Conservation (phyloP, 92 coral and sea anemone genomes). For the Palythoa grandis region DNA sequence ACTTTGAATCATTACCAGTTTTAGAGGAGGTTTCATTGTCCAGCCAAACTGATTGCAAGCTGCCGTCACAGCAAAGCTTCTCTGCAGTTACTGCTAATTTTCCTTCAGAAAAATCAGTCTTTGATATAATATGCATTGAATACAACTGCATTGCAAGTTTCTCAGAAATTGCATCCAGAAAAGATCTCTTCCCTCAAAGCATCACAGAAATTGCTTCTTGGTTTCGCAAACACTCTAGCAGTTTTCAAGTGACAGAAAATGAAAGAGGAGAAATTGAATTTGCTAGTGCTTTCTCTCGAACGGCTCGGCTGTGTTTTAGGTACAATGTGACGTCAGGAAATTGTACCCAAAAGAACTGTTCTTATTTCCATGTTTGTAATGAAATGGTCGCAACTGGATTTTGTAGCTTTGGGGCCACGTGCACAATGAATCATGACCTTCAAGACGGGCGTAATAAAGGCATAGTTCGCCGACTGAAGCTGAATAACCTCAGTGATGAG, state of each 20-base stretch:
- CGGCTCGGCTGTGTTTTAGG: constrained; percentile 52
- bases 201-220: constrained; percentile 46
- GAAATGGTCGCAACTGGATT: constrained; percentile 61
- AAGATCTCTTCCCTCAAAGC: constrained; percentile 51
- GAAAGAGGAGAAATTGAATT: constrained; percentile 40
- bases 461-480: constrained; percentile 53
- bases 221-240: constrained; percentile 45
- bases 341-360: constrained; percentile 54
- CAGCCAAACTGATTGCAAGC: constrained; percentile 1
- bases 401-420: constrained; percentile 58
- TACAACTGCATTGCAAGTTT: constrained; percentile 48
- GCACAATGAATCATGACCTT: constrained; percentile 61
- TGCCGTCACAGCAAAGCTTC: neutral
- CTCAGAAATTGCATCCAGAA: constrained; percentile 42
- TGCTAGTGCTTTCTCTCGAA: constrained; percentile 45
- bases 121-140: constrained; percentile 53
- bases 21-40: neutral
- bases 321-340: constrained; percentile 40
- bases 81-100: neutral
- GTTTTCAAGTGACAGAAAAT: constrained; percentile 50
- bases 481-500: constrained; percentile 48
- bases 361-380: constrained; percentile 70
- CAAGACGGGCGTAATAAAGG: constrained; percentile 50
- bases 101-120: constrained; percentile 52
- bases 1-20: neutral